Percentiles rank a stretch among this genome's conserved stretches.
Conservation (phyloP, 2,797 vertebrate genomes). For the Gallinago stenura region DNA sequence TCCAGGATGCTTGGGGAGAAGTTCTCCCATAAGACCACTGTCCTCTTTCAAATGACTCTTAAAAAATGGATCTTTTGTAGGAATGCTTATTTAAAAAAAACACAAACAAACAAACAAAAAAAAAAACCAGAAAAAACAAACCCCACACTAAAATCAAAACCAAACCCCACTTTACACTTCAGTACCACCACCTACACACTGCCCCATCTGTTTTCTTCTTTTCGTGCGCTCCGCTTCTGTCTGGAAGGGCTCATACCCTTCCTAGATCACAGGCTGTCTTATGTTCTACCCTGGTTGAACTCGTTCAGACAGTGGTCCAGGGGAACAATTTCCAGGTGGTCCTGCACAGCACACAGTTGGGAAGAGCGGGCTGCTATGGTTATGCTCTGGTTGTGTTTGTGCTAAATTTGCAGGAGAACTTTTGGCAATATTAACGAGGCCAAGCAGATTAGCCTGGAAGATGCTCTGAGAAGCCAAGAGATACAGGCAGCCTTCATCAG, state of each 20-base stretch:
- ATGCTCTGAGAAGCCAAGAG: slow-evolving; percentile 84
- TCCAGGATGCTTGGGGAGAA: background rate
- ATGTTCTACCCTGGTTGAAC: background rate
- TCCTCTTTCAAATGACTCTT: background rate
- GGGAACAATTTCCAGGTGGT: background rate
- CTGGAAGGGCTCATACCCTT: background rate
- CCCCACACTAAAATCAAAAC: background rate
- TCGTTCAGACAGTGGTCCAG: background rate
- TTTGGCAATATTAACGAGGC: slow-evolving; percentile 82
- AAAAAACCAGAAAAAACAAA: background rate
- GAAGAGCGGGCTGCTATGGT: background rate
- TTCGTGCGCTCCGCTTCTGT: background rate
- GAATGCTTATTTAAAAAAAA: background rate
- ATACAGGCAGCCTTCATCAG: slow-evolving; percentile 89
- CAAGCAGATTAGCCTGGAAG: slow-evolving; percentile 85
- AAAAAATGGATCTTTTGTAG: background rate
- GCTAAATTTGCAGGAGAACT: slow-evolving; percentile 79
- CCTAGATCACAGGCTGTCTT: background rate
- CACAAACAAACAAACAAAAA: background rate
- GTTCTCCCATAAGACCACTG: background rate
- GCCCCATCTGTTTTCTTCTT: background rate
- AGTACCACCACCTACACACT: background rate
- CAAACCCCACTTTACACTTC: background rate
- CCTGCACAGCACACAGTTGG: background rate
- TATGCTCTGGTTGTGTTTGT: background rate